Percentiles rank a stretch among this genome's conserved stretches.
Evolutionary conservation across 2,888 invertebrate species (phyloP).

Genomic region (Heterodera filipjevi): DNA sequence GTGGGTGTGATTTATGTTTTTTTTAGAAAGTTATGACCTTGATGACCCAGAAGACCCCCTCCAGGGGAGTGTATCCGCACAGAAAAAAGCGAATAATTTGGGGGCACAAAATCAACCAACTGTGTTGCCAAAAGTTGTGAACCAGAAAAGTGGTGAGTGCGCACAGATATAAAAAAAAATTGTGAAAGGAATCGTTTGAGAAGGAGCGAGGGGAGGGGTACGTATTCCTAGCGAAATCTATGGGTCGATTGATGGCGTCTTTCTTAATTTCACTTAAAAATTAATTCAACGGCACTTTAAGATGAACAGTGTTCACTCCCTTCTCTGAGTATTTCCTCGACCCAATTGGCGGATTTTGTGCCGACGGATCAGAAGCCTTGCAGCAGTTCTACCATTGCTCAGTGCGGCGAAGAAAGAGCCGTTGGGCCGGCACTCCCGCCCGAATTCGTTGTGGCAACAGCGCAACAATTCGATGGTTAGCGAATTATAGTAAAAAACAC

Average conservation of each 20-base stretch:
- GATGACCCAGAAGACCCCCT: constrained; percentile 38
- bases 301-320: constrained; percentile 18
- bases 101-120: neutral
- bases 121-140: constrained; percentile 15
- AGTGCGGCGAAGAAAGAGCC: neutral
- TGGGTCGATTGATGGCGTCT: too few relatives aligned
- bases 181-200: too few relatives aligned
- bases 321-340: neutral
- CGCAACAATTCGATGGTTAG: neutral
- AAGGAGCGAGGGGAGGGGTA: too few relatives aligned
- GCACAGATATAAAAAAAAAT: too few relatives aligned
- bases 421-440: constrained; percentile 36
- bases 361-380: constrained; percentile 22
- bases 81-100: neutral
- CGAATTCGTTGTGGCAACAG: constrained; percentile 1
- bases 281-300: too few relatives aligned
- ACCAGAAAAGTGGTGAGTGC: constrained; percentile 6
- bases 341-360: constrained; percentile 14
- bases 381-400: neutral
- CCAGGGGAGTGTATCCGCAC: neutral
- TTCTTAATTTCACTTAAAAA: too few relatives aligned
- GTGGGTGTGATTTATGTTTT: neutral
- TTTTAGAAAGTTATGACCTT: constrained; percentile 18
- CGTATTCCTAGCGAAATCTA: too few relatives aligned
- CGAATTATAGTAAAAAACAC: too few relatives aligned